Conservation (phyloP, 2,113 vertebrate genomes). For the Perca fluviatilis region DNA sequence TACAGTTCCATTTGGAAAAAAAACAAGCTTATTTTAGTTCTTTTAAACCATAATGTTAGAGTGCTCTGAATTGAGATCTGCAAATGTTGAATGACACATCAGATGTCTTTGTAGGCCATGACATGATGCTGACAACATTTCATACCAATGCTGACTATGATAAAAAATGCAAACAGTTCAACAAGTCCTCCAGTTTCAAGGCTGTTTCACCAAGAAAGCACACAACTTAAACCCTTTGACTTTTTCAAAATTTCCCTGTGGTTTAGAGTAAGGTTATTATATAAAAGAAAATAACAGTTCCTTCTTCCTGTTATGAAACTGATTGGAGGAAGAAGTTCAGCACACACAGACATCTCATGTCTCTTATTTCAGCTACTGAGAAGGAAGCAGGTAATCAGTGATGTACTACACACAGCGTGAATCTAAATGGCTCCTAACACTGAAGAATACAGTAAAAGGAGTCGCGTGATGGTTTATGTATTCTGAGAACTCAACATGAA, state of each 20-base stretch:
- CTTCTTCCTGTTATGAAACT: background rate
- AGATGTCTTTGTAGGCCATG: background rate
- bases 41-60: background rate
- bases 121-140: conserved; percentile 1
- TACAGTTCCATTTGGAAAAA: conserved; percentile 15
- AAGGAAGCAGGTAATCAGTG: conserved; percentile 14
- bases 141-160: background rate
- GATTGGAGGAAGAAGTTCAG: background rate
- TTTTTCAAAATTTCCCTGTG: background rate
- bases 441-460: background rate
- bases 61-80: background rate
- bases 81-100: background rate
- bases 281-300: background rate
- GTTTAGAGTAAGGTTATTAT: background rate
- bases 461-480: background rate
- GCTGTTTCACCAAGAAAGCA: background rate
- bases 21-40: background rate
- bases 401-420: background rate
- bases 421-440: background rate
- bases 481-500: conserved; percentile 23
- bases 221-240: background rate
- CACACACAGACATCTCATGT: background rate
- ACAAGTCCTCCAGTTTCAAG: background rate
- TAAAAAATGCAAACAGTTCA: background rate
- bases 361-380: background rate